Evolutionary conservation across 2,113 vertebrate genomes (phyloP).

Genomic region (Lates calcarifer): DNA sequence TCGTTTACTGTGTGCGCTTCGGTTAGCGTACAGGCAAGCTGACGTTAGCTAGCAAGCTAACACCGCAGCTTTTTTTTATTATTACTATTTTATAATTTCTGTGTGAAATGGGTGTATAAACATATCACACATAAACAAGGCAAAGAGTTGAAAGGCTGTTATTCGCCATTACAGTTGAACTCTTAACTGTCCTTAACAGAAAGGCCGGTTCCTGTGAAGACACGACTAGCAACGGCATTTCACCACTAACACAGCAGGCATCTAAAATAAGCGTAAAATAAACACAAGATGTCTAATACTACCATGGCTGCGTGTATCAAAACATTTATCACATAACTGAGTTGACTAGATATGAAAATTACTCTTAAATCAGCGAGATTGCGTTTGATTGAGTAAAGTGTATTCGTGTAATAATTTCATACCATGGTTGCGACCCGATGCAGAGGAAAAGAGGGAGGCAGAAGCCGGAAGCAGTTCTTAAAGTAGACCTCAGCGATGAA

Average conservation of each 20-base stretch:
- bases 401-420: slow-evolving; percentile 24
- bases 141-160: fast-evolving
- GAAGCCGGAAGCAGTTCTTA: slow-evolving; percentile 66
- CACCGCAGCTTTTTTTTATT: neutral
- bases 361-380: slow-evolving; percentile 54
- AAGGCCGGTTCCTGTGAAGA: neutral
- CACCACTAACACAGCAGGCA: neutral
- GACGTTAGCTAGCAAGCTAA: slow-evolving; percentile 11
- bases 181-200: fast-evolving
- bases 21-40: fast-evolving
- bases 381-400: slow-evolving; percentile 61
- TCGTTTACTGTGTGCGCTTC: too few species aligned
- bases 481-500: slow-evolving; percentile 8
- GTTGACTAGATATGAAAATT: fast-evolving
- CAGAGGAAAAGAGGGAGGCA: slow-evolving; percentile 77
- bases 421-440: slow-evolving; percentile 81
- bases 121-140: fast-evolving
- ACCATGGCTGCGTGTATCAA: fast-evolving
- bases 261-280: neutral
- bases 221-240: neutral
- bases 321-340: fast-evolving
- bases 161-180: fast-evolving
- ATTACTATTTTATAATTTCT: too few species aligned
- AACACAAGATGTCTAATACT: neutral
- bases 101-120: fast-evolving